phyloP scores from a whole-genome alignment of 2,797 vertebrate species.

The Leucoraja ocellata region DNA sequence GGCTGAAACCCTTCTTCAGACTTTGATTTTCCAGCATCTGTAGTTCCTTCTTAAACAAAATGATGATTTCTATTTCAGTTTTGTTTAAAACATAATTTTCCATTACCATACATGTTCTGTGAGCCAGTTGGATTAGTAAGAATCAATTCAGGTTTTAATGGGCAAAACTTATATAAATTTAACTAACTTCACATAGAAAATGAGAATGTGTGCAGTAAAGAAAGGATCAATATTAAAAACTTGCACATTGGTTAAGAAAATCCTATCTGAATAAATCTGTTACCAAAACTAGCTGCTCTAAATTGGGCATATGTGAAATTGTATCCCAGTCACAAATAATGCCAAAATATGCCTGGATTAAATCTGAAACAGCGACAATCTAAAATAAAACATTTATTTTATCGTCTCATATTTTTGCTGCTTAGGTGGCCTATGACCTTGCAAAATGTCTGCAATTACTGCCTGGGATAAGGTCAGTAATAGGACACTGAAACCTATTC shows the following conservation, averaged over 20 bases:
- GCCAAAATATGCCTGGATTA: background rate
- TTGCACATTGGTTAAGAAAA: background rate
- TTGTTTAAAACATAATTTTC: slow-evolving; percentile 26
- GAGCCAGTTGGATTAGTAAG: background rate
- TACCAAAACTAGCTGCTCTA: background rate
- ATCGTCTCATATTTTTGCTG: slow-evolving; percentile 41
- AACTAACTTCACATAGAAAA: slow-evolving; percentile 18
- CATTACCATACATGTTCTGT: background rate
- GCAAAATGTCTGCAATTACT: slow-evolving; percentile 41
- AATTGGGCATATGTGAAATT: background rate
- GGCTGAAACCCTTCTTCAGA: too few relatives aligned
- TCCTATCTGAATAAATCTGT: slow-evolving; percentile 6
- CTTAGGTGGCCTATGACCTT: slow-evolving; percentile 39
- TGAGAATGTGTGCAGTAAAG: background rate
- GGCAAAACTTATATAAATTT: background rate
- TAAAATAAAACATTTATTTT: background rate
- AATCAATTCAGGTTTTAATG: slow-evolving; percentile 1
- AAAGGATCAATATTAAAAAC: background rate
- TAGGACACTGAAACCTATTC: slow-evolving; percentile 44
- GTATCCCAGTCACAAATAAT: background rate
- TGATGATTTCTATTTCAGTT: slow-evolving; percentile 1
- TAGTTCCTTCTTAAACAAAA: background rate
- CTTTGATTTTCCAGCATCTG: too few relatives aligned
- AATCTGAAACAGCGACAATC: background rate
- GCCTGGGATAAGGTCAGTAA: slow-evolving; percentile 45